Evolutionary conservation across 1,140 invertebrate genomes (phyloP), one percentile per base, ranked within the genome.

Genomic region (Drosophila watanabei): DNA sequence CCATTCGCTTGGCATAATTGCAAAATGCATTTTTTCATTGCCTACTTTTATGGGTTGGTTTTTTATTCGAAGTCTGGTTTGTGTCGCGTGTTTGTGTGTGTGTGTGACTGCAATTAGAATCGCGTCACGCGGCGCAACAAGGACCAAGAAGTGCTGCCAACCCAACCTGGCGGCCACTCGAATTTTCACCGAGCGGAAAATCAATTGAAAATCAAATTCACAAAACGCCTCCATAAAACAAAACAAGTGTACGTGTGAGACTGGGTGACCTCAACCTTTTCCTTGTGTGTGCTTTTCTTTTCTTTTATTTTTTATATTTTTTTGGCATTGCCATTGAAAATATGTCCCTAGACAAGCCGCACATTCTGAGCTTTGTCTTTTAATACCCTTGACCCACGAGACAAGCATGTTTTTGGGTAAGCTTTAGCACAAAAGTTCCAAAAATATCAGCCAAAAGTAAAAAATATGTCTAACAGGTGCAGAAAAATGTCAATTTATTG

Each of bases 151-250:
- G 10, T 28, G n/a, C 57, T 37, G 41, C 2, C 39, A n/a, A n/a
- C n/a, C 16, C 37, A 18, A 37, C 39, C 72, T 71, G 58, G 32
- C 32, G 61, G 39, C 18, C 43, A 30, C 56, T 61, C 43, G 59
- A 61, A 20, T 32, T 70, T 65, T 41, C 63, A 30, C 33, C 39
- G 6, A 39, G 61, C 56, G 49, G 45, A 82, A 82, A 82, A 82
- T 82, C 80, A 83, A 79, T 82, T 75, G 68, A 79, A 79, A 78
- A 64, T 79, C 68, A 68, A 68, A 78, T 46, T 39, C 63, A 63
- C 70, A 80, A 20, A 28, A 56, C 30, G 33, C 11, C 18, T 32
- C 8, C 13, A 61, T 16, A 35, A 35, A 18, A 45, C 18, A 35
- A 57, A 39, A 43, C 24, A 33, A 20, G 16, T 11, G 14, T 8